Conservation (phyloP, 2,797 vertebrate genomes). For the Florisuga fusca region DNA sequence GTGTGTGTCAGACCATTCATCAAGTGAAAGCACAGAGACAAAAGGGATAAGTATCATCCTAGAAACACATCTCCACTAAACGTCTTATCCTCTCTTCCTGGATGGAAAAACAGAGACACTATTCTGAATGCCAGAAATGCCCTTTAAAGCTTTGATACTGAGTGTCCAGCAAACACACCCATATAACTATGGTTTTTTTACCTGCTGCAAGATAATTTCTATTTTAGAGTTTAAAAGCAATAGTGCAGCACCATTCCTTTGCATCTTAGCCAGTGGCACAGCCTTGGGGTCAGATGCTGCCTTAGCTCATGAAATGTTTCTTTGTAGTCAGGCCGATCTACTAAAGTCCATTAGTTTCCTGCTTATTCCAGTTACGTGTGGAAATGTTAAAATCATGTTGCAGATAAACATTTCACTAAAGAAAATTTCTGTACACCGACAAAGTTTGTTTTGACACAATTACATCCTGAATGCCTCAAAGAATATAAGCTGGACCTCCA, state of each 20-base stretch:
- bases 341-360: neutral
- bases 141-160: neutral
- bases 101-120: conserved; percentile 15
- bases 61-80: neutral
- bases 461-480: neutral
- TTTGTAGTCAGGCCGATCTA: neutral
- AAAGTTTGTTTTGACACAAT: neutral
- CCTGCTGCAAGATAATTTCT: neutral
- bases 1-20: neutral
- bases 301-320: neutral
- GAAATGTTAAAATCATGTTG: neutral
- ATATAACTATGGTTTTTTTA: neutral
- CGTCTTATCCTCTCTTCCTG: conserved; percentile 18
- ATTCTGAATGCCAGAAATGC: neutral
- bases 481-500: neutral
- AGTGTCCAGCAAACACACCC: neutral
- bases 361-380: neutral
- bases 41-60: neutral
- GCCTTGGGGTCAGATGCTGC: neutral
- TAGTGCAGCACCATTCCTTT: neutral
- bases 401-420: neutral
- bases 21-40: neutral
- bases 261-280: neutral
- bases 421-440: neutral
- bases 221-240: neutral